Evolutionary conservation across 2,888 invertebrate genomes (phyloP), one percentile per base, ranked within the genome.

Genomic region (Chymomyza fuscimana): DNA sequence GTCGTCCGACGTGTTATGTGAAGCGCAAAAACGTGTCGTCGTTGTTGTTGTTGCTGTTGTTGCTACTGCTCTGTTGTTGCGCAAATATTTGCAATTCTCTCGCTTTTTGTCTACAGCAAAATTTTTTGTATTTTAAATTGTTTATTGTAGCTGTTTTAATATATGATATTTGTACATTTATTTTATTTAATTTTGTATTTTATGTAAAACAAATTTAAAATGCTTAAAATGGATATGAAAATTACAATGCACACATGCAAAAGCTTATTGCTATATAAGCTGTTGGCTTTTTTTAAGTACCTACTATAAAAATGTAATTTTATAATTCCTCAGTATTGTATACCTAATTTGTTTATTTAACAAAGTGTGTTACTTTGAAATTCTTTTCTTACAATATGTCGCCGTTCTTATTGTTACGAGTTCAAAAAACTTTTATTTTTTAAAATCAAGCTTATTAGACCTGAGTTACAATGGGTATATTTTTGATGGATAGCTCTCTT

Each of bases 21-120:
- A 73, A 86, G 81, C 88, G 73, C 85, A 81, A 80, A 82, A 84
- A 88, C 82, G 85, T 81, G 88, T 88, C 81, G 87, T 56, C 70
- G 63, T 58, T 78, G 15, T 36, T 69, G 60, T 65, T 64, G 22
- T 25, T 69, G 63, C 54, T 78, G 15, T 36, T 69, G 58, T 65
- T 64, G 22, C 69, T 72, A 29, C 32, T 59, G 36, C 5, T 56
- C 25, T 25, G 58, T 25, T n/a, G 62, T 65, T 66, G 69, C 67
- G 58, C 72, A 69, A 68, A 74, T 72, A 70, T 74, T 74, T 68
- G 59, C 36, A 60, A 69, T 71, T 63, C 63, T 63, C 61, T 72
- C 25, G 25, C 51, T 61, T 22, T 56, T 65, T 69, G 52, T 7
- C 65, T 63, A 62, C 58, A 68, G 46, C 36, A 29, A 56, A 25